Percentiles rank a stretch among this genome's conserved stretches.
phyloP scores from a whole-genome alignment of 2,888 invertebrate genomes.

The Nesidiocoris tenuis region DNA sequence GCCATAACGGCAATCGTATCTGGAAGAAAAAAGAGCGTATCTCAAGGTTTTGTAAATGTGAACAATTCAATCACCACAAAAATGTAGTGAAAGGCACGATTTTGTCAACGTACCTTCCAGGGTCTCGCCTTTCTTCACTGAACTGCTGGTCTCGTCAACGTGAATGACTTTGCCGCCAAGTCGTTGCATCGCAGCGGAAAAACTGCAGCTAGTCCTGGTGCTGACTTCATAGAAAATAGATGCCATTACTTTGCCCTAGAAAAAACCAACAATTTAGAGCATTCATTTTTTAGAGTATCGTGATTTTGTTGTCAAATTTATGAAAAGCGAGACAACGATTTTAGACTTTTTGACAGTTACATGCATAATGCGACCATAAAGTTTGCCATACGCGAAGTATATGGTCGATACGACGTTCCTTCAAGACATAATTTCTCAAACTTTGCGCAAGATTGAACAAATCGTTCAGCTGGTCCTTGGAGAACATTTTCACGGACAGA shows the following conservation, averaged over 20 bases:
- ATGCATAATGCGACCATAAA: too few relatives aligned
- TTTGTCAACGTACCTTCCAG: slow-evolving; percentile 69
- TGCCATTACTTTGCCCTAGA: slow-evolving; percentile 87
- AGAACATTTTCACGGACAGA: slow-evolving; percentile 81
- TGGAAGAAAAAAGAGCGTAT: slow-evolving; percentile 46
- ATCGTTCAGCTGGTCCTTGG: slow-evolving; percentile 84
- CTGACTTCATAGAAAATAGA: slow-evolving; percentile 97
- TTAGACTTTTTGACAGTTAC: neutral
- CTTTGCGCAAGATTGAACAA: slow-evolving; percentile 92
- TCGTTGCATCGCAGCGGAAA: slow-evolving; percentile 93
- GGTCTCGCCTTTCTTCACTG: slow-evolving; percentile 94
- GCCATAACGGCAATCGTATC: slow-evolving; percentile 83
- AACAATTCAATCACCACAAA: neutral
- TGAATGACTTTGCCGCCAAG: slow-evolving; percentile 90
- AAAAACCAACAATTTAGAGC: neutral
- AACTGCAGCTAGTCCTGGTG: slow-evolving; percentile 94
- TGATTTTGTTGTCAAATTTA: neutral
- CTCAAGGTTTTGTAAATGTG: neutral
- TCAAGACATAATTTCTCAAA: slow-evolving; percentile 69
- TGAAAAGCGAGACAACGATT: neutral
- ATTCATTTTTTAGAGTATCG: neutral
- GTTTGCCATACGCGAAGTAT: slow-evolving; percentile 71
- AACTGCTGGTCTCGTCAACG: slow-evolving; percentile 87
- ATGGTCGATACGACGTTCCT: slow-evolving; percentile 80
- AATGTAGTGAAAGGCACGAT: neutral